A percentile compares a stretch with the other conserved stretches of the same genome.
Conservation (phyloP, 2,113 vertebrate genomes). For the Helogale parvula region DNA sequence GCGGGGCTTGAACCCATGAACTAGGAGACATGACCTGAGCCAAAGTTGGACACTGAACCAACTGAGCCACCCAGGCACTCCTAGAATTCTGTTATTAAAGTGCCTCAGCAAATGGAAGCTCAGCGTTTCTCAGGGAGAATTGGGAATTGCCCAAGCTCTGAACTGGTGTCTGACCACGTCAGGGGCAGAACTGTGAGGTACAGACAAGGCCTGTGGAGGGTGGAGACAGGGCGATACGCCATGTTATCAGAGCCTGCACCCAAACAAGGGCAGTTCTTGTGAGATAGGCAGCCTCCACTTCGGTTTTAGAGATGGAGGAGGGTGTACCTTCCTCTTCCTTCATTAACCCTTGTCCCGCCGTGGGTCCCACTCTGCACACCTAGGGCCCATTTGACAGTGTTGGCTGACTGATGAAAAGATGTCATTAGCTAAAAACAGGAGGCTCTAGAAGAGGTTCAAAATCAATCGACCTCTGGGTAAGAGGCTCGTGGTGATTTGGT, state of each 20-base stretch:
- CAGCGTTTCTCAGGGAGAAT: neutral
- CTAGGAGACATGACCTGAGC: too few species aligned
- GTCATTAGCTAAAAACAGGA: neutral
- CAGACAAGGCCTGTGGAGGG: neutral
- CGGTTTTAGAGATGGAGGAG: neutral
- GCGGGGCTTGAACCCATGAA: too few species aligned
- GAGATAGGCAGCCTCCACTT: neutral
- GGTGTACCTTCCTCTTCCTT: neutral
- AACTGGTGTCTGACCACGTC: neutral
- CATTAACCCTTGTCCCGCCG: fast-evolving
- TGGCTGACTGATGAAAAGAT: neutral
- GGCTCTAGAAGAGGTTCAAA: neutral
- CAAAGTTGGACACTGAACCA: fast-evolving
- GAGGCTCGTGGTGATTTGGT: neutral
- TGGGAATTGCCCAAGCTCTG: neutral
- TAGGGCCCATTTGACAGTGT: too few species aligned
- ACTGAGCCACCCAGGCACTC: too few species aligned
- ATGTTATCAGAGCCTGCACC: neutral
- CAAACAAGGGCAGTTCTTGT: neutral
- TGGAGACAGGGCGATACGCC: fast-evolving
- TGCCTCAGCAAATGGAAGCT: neutral
- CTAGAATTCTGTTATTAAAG: neutral
- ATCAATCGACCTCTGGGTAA: neutral
- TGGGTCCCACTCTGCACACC: neutral
- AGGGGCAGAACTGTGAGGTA: neutral